Conservation (phyloP, 2,797 vertebrate species). For the Arremon aurantiirostris region DNA sequence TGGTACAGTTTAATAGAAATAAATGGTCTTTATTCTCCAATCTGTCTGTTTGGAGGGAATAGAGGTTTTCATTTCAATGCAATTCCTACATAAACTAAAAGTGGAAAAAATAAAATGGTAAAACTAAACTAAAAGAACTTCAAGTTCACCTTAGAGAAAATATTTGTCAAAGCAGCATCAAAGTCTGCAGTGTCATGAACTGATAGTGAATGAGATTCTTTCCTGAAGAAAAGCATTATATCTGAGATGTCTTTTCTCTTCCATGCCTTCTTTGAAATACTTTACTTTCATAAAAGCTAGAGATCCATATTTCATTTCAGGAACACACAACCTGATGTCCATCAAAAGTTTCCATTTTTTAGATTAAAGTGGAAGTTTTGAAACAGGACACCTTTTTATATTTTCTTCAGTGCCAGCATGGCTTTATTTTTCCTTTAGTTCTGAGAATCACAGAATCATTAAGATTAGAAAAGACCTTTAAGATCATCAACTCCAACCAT, state of each 20-base stretch:
- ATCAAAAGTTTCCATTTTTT: neutral
- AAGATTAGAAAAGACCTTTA: neutral
- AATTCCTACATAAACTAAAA: neutral
- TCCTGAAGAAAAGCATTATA: neutral
- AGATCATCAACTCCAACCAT: neutral
- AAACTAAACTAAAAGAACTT: neutral
- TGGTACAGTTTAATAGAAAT: neutral
- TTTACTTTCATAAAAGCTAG: slow-evolving; percentile 8
- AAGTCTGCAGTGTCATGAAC: slow-evolving; percentile 34
- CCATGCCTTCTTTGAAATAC: neutral
- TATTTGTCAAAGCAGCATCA: slow-evolving; percentile 45
- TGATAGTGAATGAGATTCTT: neutral
- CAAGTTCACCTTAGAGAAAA: slow-evolving; percentile 22
- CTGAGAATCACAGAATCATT: neutral
- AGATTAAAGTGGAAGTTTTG: neutral
- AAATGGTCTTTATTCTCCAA: neutral
- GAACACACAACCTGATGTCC: neutral
- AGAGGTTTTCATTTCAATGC: neutral
- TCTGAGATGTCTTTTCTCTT: slow-evolving; percentile 29
- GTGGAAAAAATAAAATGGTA: neutral
- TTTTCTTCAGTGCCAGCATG: neutral
- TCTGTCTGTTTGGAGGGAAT: neutral
- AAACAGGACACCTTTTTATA: neutral
- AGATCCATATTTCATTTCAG: neutral
- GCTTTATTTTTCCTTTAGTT: neutral